These are phyloP conservation scores for Lysandra coridon DNA, from an alignment of 2,888 invertebrate genomes.

Conservation along the genomic window DNA sequence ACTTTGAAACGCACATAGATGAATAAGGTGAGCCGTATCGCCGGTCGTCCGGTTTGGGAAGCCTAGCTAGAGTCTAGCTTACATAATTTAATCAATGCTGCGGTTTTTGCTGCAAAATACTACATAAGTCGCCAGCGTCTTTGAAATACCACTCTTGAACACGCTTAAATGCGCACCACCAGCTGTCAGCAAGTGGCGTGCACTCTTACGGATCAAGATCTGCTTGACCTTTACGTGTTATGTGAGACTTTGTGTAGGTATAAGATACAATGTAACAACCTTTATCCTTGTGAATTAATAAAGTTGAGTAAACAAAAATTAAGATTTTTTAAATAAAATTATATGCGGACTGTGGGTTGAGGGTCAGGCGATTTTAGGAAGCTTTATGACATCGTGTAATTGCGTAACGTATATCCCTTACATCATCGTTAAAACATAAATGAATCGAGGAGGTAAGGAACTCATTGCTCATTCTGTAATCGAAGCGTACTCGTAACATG, in stretches of 20 bases:
- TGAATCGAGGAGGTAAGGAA: neutral
- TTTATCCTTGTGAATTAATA: no score
- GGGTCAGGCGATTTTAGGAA: neutral
- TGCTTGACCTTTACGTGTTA: neutral
- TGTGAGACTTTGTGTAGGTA: neutral
- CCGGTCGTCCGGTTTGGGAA: no score
- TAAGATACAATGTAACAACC: neutral
- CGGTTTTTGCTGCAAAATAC: neutral
- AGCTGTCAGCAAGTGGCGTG: neutral
- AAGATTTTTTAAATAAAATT: no score
- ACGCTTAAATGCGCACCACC: neutral
- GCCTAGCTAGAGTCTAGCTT: neutral
- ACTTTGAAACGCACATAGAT: no score
- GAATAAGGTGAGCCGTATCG: no score
- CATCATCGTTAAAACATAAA: neutral
- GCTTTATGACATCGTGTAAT: neutral
- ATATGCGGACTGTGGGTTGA: neutral
- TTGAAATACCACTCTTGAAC: neutral
- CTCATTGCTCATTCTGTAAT: constrained; percentile 1
- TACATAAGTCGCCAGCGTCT: neutral
- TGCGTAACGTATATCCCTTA: neutral
- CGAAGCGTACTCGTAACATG: neutral
- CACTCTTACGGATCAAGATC: neutral
- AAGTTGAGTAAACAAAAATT: no score
- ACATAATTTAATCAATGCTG: neutral